Conservation (phyloP, 2,888 invertebrate genomes). For the Physocephala rufipes region DNA sequence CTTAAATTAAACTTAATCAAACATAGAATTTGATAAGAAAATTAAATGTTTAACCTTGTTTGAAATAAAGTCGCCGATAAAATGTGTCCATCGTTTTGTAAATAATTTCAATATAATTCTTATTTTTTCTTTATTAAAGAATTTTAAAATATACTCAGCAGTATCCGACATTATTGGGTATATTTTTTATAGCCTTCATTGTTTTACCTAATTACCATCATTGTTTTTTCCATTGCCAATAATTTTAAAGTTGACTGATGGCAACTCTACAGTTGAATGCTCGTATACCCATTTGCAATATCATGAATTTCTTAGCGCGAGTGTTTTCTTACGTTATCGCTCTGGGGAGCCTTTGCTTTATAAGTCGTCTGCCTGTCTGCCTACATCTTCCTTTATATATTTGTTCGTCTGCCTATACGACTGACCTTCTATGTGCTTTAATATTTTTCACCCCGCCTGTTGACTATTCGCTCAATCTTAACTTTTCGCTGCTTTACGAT, state of each 20-base stretch:
- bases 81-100: too few relatives aligned
- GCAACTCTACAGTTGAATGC: constrained; percentile 1
- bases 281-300: neutral
- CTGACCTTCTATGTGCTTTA: neutral
- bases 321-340: neutral
- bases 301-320: neutral
- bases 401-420: neutral
- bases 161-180: neutral
- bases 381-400: constrained; percentile 5
- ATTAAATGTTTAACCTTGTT: too few relatives aligned
- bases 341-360: constrained; percentile 4
- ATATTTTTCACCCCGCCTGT: neutral
- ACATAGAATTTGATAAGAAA: neutral
- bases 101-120: neutral
- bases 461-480: too few relatives aligned
- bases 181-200: too few relatives aligned
- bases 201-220: too few relatives aligned
- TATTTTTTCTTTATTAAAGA: neutral
- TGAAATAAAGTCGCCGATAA: too few relatives aligned
- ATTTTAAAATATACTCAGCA: too few relatives aligned
- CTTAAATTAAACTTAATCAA: neutral
- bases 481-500: neutral
- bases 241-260: neutral
- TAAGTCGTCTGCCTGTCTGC: constrained; percentile 26
- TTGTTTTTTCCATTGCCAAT: too few relatives aligned